Evolutionary conservation across 2,888 invertebrate species (phyloP).

Genomic region (Liopterus haemorrhoidalis): DNA sequence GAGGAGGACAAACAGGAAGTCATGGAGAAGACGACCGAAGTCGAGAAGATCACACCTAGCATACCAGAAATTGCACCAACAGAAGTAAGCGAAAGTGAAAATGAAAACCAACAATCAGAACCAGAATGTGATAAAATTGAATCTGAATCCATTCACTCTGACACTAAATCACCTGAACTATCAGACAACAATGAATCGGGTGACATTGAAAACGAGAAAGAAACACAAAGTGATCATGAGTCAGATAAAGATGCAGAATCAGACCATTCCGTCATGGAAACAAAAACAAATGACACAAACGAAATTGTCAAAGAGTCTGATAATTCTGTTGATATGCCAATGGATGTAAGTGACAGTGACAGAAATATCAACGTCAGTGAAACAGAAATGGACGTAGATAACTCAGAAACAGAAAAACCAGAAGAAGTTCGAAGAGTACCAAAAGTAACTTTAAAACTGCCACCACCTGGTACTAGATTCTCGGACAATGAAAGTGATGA

Average conservation of each 20-base stretch:
- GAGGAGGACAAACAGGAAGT: neutral
- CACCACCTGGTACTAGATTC: slow-evolving; percentile 37
- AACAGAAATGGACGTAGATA: slow-evolving; percentile 21
- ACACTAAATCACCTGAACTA: neutral
- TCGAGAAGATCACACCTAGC: too few relatives aligned
- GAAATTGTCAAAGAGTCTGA: slow-evolving; percentile 44
- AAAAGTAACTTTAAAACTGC: slow-evolving; percentile 60
- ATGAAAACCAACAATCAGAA: slow-evolving; percentile 13
- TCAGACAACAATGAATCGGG: slow-evolving; percentile 2
- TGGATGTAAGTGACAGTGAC: neutral
- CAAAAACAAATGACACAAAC: slow-evolving; percentile 49
- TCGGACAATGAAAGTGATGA: slow-evolving; percentile 50
- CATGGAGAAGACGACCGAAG: too few relatives aligned
- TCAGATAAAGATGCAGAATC: slow-evolving; percentile 25
- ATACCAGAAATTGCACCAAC: slow-evolving; percentile 9
- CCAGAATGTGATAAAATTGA: slow-evolving; percentile 11
- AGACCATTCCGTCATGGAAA: slow-evolving; percentile 39
- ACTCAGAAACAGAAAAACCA: slow-evolving; percentile 16
- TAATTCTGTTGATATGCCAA: slow-evolving; percentile 34
- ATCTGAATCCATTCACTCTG: neutral
- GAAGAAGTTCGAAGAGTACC: slow-evolving; percentile 52
- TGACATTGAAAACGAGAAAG: slow-evolving; percentile 5
- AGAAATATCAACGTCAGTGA: too few relatives aligned
- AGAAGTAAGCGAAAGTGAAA: slow-evolving; percentile 7
- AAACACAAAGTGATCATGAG: slow-evolving; percentile 3